Base-by-base conservation (phyloP, 2,888 invertebrate species). In the Cephus pygmeus region DNA sequence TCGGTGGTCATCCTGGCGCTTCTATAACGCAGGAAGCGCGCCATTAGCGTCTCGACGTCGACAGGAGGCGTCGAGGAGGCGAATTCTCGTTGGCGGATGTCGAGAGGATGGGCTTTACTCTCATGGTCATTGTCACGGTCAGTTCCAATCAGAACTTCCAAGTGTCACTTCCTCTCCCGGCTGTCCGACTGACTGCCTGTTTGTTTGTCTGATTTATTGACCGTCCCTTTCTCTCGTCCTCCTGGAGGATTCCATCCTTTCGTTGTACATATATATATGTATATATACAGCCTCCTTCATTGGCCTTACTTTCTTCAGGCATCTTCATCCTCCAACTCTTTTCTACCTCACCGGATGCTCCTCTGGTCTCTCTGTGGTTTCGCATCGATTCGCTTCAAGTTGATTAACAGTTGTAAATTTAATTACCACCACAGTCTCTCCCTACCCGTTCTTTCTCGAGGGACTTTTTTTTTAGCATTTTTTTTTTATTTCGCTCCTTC, bases 1-100 rank as follows among this genome's bases (percentile, higher is more conserved):
- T 90, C 11, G 94, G 94, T 2, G 95, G 94, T 69, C 56, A 56
- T 23, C 23, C 56, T 56, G 56, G 6, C 56, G 23, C 56, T 6
- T 23, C 56, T 56, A 23, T 79, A 76, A 74, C 73, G 74, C 84
- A 84, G 85, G 85, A 85, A 86, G 84, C 56, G 75, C 76, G 40
- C 75, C 82, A 79, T 85, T 86, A 86, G 23, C 56, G 73, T 69
- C 68, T 69, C 68, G 34, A 68, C 56, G 31, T 69, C 69, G 30
- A 34, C 33, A 68, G 56, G 56, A 56, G 6, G 23, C 56, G 56
- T 56, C 56, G 23, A 56, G 56, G 56, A 56, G 56, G 56, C 6
- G 56, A 56, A 56, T 71, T 30, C 71, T 30, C 11, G 31, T 30
- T 11, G 31, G 2, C 34, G 71, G 30, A 30, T 30, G 30, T 30